A percentile compares a stretch with the other conserved stretches of the same genome.
Evolutionary conservation across 2,888 invertebrate genomes (phyloP).

Genomic region (Lissocephala sabroskyi): DNA sequence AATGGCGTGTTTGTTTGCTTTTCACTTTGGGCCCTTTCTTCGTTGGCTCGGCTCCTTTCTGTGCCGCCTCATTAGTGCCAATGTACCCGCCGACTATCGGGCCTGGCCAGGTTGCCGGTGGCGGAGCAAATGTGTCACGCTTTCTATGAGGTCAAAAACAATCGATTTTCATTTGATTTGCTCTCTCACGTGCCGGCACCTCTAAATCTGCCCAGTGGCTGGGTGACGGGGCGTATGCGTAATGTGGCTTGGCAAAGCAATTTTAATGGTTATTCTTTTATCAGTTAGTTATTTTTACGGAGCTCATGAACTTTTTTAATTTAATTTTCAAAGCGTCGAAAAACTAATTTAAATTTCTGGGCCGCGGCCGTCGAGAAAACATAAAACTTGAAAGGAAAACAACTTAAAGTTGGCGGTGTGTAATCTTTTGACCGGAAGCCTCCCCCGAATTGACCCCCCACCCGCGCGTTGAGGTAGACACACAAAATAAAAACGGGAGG

Average conservation of each 20-base stretch:
- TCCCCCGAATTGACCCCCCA: no score
- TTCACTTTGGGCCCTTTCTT: constrained; percentile 36
- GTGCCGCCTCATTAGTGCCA: constrained; percentile 51
- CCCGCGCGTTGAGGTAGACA: no score
- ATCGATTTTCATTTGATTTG: constrained; percentile 60
- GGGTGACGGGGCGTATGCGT: constrained; percentile 20
- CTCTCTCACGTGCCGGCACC: constrained; percentile 43
- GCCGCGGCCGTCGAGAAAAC: no score
- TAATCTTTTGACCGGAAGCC: no score
- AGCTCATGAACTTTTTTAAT: no score
- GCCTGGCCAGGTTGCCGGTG: constrained; percentile 20
- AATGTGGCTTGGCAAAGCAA: constrained; percentile 1
- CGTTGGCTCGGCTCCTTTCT: constrained; percentile 10
- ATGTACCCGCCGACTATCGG: constrained; percentile 34
- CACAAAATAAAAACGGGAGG: no score
- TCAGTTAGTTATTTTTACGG: no score
- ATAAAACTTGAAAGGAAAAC: no score
- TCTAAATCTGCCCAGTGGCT: constrained; percentile 8
- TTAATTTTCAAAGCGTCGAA: no score
- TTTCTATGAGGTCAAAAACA: constrained; percentile 66
- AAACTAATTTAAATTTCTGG: no score
- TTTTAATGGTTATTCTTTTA: no score
- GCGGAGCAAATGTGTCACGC: constrained; percentile 46
- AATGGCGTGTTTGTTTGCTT: constrained; percentile 58
- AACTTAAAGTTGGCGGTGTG: no score